phyloP scores from a whole-genome alignment of 2,113 vertebrate species.

The Phyllostomus hastatus region DNA sequence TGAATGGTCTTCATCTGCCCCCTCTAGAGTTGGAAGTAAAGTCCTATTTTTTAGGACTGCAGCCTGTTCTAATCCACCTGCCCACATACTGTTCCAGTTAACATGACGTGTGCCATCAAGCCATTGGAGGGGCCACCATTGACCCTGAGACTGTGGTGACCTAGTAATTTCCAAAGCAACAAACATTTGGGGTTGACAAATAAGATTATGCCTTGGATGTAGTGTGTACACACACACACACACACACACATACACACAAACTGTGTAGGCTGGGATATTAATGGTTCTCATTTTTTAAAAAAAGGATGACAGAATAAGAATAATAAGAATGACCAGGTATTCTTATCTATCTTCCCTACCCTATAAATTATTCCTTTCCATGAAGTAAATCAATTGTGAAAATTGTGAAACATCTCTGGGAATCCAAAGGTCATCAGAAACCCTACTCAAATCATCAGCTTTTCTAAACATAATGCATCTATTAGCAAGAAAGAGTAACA shows the following conservation, averaged over 20 bases:
- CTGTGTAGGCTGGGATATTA: not conserved
- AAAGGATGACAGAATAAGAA: not conserved
- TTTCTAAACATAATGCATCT: not conserved
- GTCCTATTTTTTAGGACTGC: not conserved
- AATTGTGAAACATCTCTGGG: not conserved
- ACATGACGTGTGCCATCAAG: not conserved
- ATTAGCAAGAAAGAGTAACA: not conserved
- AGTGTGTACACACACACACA: not conserved
- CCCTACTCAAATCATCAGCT: not conserved
- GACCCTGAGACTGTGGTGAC: not conserved
- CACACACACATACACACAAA: not conserved
- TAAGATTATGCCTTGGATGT: not conserved
- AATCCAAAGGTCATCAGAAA: not conserved
- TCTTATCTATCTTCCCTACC: not conserved
- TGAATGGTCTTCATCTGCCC: not conserved
- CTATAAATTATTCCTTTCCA: not conserved
- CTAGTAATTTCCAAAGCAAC: not conserved
- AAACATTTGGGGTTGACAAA: not conserved
- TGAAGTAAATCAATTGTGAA: conserved; percentile 2
- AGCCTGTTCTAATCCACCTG: not conserved
- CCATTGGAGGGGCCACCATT: accelerated
- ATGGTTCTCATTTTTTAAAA: not conserved
- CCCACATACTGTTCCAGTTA: not conserved
- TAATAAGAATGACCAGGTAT: not conserved
- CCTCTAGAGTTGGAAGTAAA: not conserved